phyloP scores from a whole-genome alignment of 2,888 invertebrate species.

The Holacanthella duospinosa region DNA sequence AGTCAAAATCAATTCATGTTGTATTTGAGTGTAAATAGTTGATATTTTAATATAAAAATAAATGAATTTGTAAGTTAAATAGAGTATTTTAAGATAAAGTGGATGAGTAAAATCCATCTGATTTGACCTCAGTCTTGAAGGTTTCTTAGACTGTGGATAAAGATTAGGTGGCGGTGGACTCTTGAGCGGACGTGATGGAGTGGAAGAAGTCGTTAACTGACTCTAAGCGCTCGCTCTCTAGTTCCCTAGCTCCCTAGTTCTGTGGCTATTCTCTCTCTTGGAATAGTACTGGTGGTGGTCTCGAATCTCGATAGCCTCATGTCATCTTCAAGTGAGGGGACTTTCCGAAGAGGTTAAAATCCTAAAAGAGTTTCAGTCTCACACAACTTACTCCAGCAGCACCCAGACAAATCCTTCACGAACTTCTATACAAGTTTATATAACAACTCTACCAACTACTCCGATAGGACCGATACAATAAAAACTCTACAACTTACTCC shows the following conservation, averaged over 20 bases:
- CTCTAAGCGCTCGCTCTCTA: neutral
- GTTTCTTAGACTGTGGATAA: neutral
- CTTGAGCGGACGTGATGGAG: neutral
- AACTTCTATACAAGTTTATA: too few species aligned
- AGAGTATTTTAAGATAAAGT: neutral
- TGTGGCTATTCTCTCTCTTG: too few species aligned
- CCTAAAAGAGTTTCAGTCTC: too few species aligned
- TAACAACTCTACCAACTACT: too few species aligned
- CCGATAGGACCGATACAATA: too few species aligned
- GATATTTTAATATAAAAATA: neutral
- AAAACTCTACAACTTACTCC: too few species aligned
- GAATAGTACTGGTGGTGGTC: neutral
- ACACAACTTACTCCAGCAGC: neutral
- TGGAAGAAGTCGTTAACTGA: neutral
- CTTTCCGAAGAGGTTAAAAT: too few species aligned
- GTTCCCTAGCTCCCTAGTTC: neutral
- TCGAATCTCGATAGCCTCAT: neutral
- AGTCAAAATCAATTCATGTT: neutral
- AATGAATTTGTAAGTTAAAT: neutral
- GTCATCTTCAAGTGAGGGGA: neutral
- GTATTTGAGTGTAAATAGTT: neutral
- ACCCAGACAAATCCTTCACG: neutral
- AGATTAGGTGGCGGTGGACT: neutral
- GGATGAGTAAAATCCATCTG: neutral
- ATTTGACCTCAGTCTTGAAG: neutral